These are phyloP conservation scores for Leucoraja erinaceus DNA, from an alignment of 2,113 vertebrate species.

Conservation along the genomic window DNA sequence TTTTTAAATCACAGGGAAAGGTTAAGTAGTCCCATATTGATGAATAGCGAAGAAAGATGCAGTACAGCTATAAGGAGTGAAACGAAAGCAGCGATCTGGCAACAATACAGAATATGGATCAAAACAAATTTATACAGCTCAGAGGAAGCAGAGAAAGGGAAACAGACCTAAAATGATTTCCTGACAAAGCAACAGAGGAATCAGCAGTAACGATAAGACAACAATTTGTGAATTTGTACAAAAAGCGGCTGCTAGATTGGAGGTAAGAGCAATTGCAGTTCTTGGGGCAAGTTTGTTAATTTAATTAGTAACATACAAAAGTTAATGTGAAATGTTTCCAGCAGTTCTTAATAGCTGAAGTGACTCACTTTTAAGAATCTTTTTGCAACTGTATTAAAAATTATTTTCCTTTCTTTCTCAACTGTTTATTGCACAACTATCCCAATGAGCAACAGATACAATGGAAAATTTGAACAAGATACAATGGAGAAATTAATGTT, in stretches of 20 bases:
- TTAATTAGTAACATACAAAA: constrained; percentile 11
- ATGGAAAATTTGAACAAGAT: background rate
- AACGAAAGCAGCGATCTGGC: background rate
- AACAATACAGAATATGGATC: background rate
- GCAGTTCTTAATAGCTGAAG: background rate
- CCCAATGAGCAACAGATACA: background rate
- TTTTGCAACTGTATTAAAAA: background rate
- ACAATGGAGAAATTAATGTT: constrained; percentile 3
- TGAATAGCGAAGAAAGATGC: background rate
- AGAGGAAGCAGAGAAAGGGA: too few relatives aligned
- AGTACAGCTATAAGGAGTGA: background rate
- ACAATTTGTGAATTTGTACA: background rate
- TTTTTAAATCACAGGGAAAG: background rate
- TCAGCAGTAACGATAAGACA: background rate
- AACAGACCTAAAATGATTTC: background rate
- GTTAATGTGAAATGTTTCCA: background rate
- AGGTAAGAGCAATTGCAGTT: constrained; percentile 28
- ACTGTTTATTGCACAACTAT: background rate
- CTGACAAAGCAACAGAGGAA: background rate
- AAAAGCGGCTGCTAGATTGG: background rate
- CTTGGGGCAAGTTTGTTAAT: background rate
- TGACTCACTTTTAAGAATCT: background rate
- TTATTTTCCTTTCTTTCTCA: background rate
- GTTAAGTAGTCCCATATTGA: background rate
- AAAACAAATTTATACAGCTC: constrained; percentile 2